Conservation (phyloP, 1,140 invertebrate species). For the Drosophila murphyi region DNA sequence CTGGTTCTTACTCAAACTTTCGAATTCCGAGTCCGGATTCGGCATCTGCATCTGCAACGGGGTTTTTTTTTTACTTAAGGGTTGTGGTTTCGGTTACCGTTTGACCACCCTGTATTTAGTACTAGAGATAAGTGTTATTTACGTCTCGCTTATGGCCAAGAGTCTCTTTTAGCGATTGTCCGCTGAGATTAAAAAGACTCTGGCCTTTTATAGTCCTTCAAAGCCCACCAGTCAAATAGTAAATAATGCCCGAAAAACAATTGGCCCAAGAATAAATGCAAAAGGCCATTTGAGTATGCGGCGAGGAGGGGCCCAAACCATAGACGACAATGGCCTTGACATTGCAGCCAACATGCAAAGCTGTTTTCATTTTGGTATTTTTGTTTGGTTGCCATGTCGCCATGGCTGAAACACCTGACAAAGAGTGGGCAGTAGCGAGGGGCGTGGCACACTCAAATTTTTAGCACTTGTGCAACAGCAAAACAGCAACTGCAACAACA, state of each 20-base stretch:
- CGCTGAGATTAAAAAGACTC: neutral
- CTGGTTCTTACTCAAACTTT: too few species aligned
- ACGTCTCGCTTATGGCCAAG: neutral
- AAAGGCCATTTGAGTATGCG: slow-evolving; percentile 5
- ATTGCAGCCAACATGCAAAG: slow-evolving; percentile 72
- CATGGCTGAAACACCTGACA: slow-evolving; percentile 19
- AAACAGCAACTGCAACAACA: slow-evolving; percentile 12
- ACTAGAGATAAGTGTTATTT: neutral
- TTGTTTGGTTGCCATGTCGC: slow-evolving; percentile 23
- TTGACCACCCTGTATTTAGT: neutral
- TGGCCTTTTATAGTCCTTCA: neutral
- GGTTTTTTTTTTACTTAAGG: too few species aligned
- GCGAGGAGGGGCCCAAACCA: slow-evolving; percentile 6
- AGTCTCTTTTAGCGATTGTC: neutral
- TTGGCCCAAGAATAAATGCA: slow-evolving; percentile 32
- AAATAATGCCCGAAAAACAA: slow-evolving; percentile 35
- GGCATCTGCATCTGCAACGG: too few species aligned
- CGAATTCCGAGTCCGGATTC: too few species aligned
- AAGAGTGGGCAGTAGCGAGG: neutral
- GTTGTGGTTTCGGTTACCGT: too few species aligned
- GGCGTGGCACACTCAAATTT: slow-evolving; percentile 9
- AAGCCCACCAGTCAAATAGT: slow-evolving; percentile 24
- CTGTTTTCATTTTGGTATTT: slow-evolving; percentile 10
- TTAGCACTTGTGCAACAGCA: slow-evolving; percentile 36
- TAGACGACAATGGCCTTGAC: slow-evolving; percentile 62